A percentile compares a stretch with the other conserved stretches of the same genome.
phyloP scores from a whole-genome alignment of 2,113 vertebrate species.

The Onychostoma macrolepis region DNA sequence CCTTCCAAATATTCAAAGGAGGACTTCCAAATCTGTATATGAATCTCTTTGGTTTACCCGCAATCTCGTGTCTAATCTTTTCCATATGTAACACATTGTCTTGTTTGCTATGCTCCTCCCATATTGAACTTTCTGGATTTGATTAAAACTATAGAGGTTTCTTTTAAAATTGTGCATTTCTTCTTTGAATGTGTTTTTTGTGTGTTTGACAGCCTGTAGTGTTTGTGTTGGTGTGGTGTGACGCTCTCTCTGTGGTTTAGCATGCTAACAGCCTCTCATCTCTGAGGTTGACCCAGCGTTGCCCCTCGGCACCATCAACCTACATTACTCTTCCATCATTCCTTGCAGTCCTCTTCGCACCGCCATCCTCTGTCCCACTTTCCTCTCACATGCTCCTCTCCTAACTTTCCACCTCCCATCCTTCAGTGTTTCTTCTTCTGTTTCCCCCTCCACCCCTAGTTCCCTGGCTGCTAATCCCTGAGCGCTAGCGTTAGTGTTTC shows the following conservation, averaged over 20 bases:
- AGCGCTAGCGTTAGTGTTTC: constrained; percentile 51
- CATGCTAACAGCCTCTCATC: constrained; percentile 31
- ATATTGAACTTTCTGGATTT: background rate
- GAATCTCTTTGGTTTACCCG: background rate
- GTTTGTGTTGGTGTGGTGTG: constrained; percentile 33
- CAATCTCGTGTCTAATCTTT: constrained; percentile 15
- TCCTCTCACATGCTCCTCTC: constrained; percentile 28
- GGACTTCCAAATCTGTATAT: background rate
- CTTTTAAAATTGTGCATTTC: background rate
- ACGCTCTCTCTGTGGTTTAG: constrained; percentile 47
- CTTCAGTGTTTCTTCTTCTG: background rate
- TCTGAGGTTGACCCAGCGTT: constrained; percentile 43
- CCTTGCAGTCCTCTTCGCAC: background rate
- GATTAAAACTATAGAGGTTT: background rate
- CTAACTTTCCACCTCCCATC: constrained; percentile 10
- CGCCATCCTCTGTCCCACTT: constrained; percentile 22
- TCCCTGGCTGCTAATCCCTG: constrained; percentile 51
- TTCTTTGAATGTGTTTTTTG: background rate
- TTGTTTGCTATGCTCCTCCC: background rate
- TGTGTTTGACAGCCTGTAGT: background rate
- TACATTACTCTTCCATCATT: constrained; percentile 50
- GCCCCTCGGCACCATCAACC: constrained; percentile 32
- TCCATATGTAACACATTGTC: background rate
- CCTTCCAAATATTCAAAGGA: background rate
- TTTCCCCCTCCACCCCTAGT: background rate